Conservation (phyloP, 92 coral and sea anemone genomes). For the Bergia puertoricense region DNA sequence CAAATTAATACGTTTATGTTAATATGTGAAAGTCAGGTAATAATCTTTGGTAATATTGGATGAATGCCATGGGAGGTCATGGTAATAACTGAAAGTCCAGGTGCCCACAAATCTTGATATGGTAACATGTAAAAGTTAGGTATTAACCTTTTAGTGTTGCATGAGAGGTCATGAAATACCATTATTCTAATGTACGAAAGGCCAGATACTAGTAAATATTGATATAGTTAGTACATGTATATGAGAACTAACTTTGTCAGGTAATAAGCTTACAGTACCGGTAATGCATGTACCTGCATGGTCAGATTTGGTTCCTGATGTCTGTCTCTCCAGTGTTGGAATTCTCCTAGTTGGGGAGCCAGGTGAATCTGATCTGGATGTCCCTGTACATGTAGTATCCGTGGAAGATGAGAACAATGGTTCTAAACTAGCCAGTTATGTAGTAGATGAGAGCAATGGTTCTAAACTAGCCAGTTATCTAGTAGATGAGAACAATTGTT, state of each 20-base stretch:
- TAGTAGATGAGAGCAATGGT: neutral
- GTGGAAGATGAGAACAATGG: neutral
- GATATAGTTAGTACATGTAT: neutral
- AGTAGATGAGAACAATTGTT: neutral
- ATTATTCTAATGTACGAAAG: neutral
- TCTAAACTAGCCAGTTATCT: neutral
- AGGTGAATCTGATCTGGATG: conserved; percentile 11
- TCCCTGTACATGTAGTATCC: neutral
- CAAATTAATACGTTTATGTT: too few relatives aligned
- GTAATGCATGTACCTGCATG: neutral
- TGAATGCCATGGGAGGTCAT: neutral
- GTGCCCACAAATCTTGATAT: neutral
- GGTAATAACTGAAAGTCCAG: too few relatives aligned
- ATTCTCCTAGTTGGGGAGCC: conserved; percentile 22
- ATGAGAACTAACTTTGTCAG: conserved; percentile 6
- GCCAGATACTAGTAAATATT: neutral
- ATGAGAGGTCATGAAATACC: neutral
- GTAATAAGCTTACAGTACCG: too few relatives aligned
- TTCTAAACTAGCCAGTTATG: neutral
- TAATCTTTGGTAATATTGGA: neutral
- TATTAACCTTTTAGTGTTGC: neutral
- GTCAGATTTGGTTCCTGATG: neutral
- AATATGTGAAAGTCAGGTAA: neutral
- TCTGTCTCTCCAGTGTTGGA: conserved; percentile 5
- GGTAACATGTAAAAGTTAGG: neutral